Base-by-base conservation (phyloP, 2,888 invertebrate species). In the Pseudeuparius sepicola region DNA sequence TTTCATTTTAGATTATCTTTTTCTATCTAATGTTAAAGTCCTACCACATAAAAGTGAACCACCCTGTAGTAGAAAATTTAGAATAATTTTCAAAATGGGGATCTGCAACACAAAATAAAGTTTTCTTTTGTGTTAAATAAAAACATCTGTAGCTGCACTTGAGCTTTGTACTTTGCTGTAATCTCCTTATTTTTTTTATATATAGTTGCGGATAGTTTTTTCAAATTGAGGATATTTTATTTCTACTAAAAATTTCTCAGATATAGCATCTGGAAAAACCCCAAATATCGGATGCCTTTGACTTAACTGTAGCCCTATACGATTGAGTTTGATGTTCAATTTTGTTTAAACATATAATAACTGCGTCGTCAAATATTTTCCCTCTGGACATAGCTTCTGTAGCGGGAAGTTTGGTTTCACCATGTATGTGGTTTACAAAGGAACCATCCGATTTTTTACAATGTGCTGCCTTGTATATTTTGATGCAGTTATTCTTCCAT, bases 401-500 rank as follows among this genome's bases (percentile, higher is more conserved):
- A 14, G 10, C 29, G 14, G 23, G 14, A 11, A 35, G 20, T 25
- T 35, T 30, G 2, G 24, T 13, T 17, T 25, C 14, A 24, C 30
- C 35, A 10, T 30, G 14, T 24, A 35, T 35, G 23, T n/a, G n/a
- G n/a, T n/a, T 4, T 11, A 24, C 25, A 9, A 32, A 14, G 5
- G 13, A 9, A 12, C 32, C 11, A 15, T 23, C n/a, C n/a, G n/a
- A n/a, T 27, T 34, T 5, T 31, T 24, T 4, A 14, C 23, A 31
- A 14, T 23, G 18, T 9, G 28, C 36, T 5, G 31, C 36, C 16
- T 36, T 31, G 13, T 37, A 36, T 4, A 37, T 12, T 18, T 37
- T 13, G 33, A 37, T 14, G 37, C 37, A 15, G 32, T 37, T 24
- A 37, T 37, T 33, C 33, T 37, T 4, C 27, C 37, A 20, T 30